Evolutionary conservation across 92 coral and sea anemone genomes (phyloP).

Genomic region (Paramuricea clavata): DNA sequence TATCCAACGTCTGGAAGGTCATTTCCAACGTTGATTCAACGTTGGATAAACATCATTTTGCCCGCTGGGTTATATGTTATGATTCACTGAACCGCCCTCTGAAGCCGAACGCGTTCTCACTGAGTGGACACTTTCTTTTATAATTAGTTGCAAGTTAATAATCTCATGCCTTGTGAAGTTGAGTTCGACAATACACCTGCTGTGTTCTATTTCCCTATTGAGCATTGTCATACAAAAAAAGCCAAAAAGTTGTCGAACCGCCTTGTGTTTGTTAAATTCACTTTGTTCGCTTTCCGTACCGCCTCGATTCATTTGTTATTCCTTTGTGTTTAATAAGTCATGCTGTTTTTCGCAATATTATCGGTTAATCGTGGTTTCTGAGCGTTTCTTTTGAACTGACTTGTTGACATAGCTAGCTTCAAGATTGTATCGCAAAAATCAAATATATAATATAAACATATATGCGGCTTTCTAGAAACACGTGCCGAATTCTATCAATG

Average conservation of each 20-base stretch:
- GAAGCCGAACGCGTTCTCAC: too few species aligned
- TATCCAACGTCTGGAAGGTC: too few species aligned
- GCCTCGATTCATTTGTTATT: conserved; percentile 10
- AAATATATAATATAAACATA: background rate
- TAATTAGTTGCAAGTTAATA: too few species aligned
- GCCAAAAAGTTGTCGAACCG: background rate
- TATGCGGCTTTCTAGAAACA: background rate
- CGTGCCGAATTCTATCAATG: background rate
- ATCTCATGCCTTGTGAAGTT: background rate
- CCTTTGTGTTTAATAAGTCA: background rate
- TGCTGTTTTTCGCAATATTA: conserved; percentile 3
- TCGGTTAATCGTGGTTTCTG: background rate
- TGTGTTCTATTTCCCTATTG: background rate
- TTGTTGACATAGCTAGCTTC: conserved; percentile 6
- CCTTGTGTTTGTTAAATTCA: background rate
- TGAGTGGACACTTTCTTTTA: too few species aligned
- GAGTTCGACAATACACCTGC: background rate
- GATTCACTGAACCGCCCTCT: too few species aligned
- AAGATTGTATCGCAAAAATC: conserved; percentile 3
- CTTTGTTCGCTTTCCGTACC: background rate
- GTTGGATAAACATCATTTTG: too few species aligned
- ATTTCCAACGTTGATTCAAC: too few species aligned
- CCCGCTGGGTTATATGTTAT: too few species aligned
- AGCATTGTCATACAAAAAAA: background rate
- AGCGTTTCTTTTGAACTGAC: background rate